Base-by-base conservation (phyloP, 2,888 invertebrate genomes). In the Standfussiana lucernea region DNA sequence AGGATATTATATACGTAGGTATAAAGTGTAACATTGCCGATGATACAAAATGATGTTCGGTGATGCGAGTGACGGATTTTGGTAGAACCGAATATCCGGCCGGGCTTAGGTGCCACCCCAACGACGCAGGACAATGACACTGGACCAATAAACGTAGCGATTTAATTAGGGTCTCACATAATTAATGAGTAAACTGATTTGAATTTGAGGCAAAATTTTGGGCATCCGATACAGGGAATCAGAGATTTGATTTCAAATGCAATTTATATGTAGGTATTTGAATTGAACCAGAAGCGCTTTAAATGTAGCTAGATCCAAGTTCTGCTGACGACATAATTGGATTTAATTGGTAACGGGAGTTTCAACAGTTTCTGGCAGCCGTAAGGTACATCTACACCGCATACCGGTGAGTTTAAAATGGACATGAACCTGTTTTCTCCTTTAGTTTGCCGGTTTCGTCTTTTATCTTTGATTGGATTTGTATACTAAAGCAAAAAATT, bases 21-120 rank as follows among this genome's bases (percentile, higher is more conserved):
- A 72, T 70, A 79, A 75, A 72, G 76, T 75, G 69, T 84, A 72
- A 76, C 70, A 77, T 66, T 83, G 75, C 79, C 72, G 86, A 86
- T 88, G 67, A 76, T 69, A 80, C 75, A 84, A 81, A 86, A 86
- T 84, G 80, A 87, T 66, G 72, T 64, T 62, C 79, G 72, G 65
- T 89, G 81, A 87, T 81, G 86, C 82, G 85, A 71, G 75, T 83
- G 82, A 82, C 66, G 87, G 84, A 88, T 82, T 86, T 88, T 71
- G 74, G 64, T 67, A 82, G 80, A 75, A 79, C 67, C 62, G 77
- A 77, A 83, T 84, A 80, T 88, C 78, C 77, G 75, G 32, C 24
- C 50, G 64, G 78, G 85, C 69, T 83, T 80, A 79, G 73, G 69
- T 56, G 59, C 62, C 76, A 73, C 73, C 59, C 73, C 68, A 76